Percentiles rank a stretch among this genome's conserved stretches.
Conservation (phyloP, 2,888 invertebrate species). For the Drosophila imparisetae region DNA sequence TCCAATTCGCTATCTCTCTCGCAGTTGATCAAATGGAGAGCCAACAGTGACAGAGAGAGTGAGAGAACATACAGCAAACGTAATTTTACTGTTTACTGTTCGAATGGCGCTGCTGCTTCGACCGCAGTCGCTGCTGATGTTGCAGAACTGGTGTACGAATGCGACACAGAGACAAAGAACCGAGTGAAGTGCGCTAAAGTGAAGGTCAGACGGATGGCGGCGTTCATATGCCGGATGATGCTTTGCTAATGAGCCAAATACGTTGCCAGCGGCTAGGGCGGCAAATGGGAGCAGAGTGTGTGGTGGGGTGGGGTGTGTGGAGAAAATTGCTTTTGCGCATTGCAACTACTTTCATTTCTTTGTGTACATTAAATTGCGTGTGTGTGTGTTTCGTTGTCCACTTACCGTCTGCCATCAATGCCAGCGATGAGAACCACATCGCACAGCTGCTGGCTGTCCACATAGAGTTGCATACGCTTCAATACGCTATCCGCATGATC, state of each 20-base stretch:
- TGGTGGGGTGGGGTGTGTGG: neutral
- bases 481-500: conserved; percentile 93
- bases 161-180: conserved; percentile 71
- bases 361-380: conserved; percentile 16
- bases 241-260: conserved; percentile 62
- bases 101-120: conserved; percentile 57
- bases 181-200: conserved; percentile 57
- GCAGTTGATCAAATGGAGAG: conserved; percentile 20
- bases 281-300: neutral
- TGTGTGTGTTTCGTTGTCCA: conserved; percentile 13
- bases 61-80: conserved; percentile 41
- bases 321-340: conserved; percentile 45
- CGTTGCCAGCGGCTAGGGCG: conserved; percentile 3
- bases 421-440: conserved; percentile 95
- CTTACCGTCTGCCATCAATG: conserved; percentile 87
- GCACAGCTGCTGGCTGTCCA: conserved; percentile 92
- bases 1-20: conserved; percentile 8
- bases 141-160: conserved; percentile 35
- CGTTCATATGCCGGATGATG: conserved; percentile 36
- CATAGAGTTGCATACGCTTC: conserved; percentile 92
- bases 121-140: conserved; percentile 16
- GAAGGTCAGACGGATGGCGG: conserved; percentile 61
- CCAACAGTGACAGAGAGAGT: conserved; percentile 3
- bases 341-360: conserved; percentile 53
- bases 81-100: conserved; percentile 64